Evolutionary conservation across 2,888 invertebrate genomes (phyloP).

Genomic region (Pimpla rufipes): DNA sequence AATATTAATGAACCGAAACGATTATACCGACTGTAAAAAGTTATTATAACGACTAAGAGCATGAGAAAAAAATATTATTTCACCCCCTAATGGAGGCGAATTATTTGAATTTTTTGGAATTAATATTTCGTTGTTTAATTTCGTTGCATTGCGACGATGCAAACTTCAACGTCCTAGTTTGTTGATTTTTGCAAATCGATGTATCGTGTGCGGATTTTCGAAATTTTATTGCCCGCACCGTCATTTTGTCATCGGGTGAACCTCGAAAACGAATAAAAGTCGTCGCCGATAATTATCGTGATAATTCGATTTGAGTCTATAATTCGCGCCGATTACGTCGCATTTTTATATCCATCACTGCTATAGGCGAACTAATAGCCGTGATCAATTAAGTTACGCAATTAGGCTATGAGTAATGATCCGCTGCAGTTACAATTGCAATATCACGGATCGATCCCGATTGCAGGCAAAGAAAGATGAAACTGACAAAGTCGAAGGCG

Average conservation of each 20-base stretch:
- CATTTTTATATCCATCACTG: background rate
- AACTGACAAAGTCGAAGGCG: constrained; percentile 87
- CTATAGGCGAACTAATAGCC: background rate
- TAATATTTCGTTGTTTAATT: too few relatives aligned
- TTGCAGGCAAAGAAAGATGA: constrained; percentile 87
- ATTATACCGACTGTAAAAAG: too few relatives aligned
- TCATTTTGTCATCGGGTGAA: constrained; percentile 25
- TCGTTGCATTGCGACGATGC: too few relatives aligned
- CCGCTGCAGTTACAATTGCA: background rate
- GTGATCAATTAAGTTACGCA: background rate
- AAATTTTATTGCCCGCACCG: constrained; percentile 61
- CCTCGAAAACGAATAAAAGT: constrained; percentile 22
- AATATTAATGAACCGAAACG: too few relatives aligned
- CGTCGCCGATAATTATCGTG: background rate
- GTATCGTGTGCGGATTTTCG: constrained; percentile 59
- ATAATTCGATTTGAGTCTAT: background rate
- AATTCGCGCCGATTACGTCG: background rate
- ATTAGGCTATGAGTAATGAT: background rate
- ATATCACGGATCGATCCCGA: constrained; percentile 22
- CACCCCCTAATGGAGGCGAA: too few relatives aligned
- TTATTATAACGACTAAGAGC: too few relatives aligned
- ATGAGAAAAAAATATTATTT: too few relatives aligned
- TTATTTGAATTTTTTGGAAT: too few relatives aligned
- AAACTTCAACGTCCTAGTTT: too few relatives aligned
- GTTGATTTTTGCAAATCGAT: background rate